phyloP scores from a whole-genome alignment of 2,888 invertebrate species.

The Zhengitettix transpicula region DNA sequence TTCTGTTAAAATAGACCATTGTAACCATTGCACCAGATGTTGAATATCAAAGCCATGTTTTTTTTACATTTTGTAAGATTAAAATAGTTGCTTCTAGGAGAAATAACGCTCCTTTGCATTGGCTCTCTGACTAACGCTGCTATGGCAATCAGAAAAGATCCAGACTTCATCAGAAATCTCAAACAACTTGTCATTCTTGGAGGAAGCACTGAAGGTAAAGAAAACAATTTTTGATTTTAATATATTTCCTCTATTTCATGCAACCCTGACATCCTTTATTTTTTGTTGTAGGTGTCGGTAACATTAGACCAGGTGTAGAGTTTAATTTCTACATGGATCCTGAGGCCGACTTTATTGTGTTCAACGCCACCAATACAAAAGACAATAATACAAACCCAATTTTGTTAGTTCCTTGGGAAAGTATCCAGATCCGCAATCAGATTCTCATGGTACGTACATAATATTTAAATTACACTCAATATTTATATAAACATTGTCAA shows the following conservation, averaged over 20 bases:
- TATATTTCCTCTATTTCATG: not conserved
- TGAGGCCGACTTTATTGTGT: constrained; percentile 7
- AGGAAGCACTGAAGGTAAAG: constrained; percentile 20
- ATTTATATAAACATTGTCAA: too few species aligned
- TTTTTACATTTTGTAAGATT: not conserved
- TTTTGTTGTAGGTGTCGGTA: constrained; percentile 5
- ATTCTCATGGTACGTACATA: constrained; percentile 2
- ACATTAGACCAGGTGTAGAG: constrained; percentile 4
- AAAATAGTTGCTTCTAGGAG: constrained; percentile 17
- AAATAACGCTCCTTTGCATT: constrained; percentile 24
- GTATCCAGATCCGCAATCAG: constrained; percentile 1
- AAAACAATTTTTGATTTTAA: not conserved
- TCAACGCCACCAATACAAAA: constrained; percentile 5
- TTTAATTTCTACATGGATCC: constrained; percentile 9
- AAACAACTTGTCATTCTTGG: constrained; percentile 24
- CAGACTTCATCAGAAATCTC: constrained; percentile 19
- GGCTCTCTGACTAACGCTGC: constrained; percentile 40
- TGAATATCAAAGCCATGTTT: not conserved
- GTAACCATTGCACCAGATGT: not conserved
- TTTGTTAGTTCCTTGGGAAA: constrained; percentile 8
- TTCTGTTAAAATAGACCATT: not conserved
- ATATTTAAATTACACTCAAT: too few species aligned
- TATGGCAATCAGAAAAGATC: constrained; percentile 28
- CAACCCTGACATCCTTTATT: not conserved
- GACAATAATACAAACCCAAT: constrained; percentile 3